Evolutionary conservation across 2,888 invertebrate species (phyloP), one percentile per base, ranked within the genome.

Genomic region (Polietes domitor): DNA sequence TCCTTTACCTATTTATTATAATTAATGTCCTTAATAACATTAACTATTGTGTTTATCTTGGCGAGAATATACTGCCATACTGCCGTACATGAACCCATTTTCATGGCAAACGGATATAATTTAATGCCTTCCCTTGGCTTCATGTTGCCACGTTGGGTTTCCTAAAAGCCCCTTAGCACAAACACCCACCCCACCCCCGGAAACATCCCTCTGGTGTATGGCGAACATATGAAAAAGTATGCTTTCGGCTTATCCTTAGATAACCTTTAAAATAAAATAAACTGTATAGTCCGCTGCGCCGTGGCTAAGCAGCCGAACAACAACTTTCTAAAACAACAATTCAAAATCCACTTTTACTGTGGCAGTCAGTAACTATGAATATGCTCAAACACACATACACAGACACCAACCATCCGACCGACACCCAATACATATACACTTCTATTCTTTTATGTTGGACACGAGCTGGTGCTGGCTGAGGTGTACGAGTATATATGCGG

Each of bases 221-320:
- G n/a, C 28, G 24, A 70, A 61, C 70, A 75, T 78, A 74, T 70
- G 74, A 74, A 70, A 32, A 41, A 55, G 17, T 58, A 68, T 70
- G 58, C 24, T 41, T 72, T 41, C 41, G 15, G 55, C 32, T 74
- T 80, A 74, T 74, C 55, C 74, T 58, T 58, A 70, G 74, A 75
- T 70, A 74, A 70, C 74, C 70, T 80, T 74, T 73, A 10, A 65
- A 65, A 55, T 10, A 41, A 7, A 41, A 68, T 24, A 68, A 43
- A 43, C 41, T 43, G 5, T 32, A 61, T 26, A 61, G 26, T 26
- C 28, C n/a, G n/a, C n/a, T 6, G n/a, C n/a, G n/a, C n/a, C n/a
- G n/a, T 61, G n/a, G n/a, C n/a, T 21, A 37, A 65, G 2, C 37
- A 37, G 6, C 37, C 47, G 41, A 65, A 68, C 68, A 68, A 68